phyloP scores from a whole-genome alignment of 64 coral and sea anemone species.

The Stichodactyla mertensii region DNA sequence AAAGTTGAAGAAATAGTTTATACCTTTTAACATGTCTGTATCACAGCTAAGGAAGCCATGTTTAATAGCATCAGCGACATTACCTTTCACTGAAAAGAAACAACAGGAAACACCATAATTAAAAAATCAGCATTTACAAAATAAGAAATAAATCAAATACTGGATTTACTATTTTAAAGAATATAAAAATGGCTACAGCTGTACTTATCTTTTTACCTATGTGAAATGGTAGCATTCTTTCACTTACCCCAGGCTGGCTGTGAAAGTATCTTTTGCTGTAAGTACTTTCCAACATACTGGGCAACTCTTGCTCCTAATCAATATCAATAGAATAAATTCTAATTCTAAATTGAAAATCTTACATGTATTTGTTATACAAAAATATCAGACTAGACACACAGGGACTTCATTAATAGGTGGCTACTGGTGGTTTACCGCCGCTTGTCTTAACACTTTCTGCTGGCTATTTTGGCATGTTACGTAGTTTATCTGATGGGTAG shows the following conservation, averaged over 20 bases:
- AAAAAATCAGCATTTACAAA: slow-evolving; percentile 1
- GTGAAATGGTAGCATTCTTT: not conserved
- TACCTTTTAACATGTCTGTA: slow-evolving; percentile 91
- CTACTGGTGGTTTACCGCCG: no score
- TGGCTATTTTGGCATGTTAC: no score
- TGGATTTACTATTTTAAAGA: no score
- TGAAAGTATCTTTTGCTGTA: slow-evolving; percentile 61
- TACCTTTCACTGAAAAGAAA: slow-evolving; percentile 56
- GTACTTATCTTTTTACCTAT: not conserved
- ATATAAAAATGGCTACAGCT: not conserved
- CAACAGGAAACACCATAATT: slow-evolving; percentile 11
- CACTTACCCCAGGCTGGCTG: slow-evolving; percentile 74
- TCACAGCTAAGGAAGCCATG: slow-evolving; percentile 80
- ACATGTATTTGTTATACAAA: no score
- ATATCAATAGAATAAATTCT: not conserved
- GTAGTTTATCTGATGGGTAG: no score
- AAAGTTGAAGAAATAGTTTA: not conserved
- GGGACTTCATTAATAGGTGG: no score
- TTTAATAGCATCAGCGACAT: slow-evolving; percentile 68
- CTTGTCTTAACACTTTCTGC: no score
- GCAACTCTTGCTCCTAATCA: slow-evolving; percentile 71
- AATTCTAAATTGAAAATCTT: no score
- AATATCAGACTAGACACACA: no score
- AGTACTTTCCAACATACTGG: slow-evolving; percentile 68
- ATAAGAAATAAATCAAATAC: not conserved